phyloP scores from a whole-genome alignment of 2,797 vertebrate genomes.

The Microhierax caerulescens region DNA sequence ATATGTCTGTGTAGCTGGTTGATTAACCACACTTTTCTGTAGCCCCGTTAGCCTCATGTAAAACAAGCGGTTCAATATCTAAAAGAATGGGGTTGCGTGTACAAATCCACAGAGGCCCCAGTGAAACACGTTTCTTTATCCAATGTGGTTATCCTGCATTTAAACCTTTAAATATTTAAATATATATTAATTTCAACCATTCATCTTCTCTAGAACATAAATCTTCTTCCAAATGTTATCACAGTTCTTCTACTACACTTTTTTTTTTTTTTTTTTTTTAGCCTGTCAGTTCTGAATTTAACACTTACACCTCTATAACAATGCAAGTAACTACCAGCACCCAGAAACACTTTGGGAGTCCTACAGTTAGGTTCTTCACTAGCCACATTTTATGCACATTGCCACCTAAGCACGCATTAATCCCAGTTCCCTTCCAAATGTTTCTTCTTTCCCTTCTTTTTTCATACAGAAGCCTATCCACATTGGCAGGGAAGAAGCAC shows the following conservation, averaged over 20 bases:
- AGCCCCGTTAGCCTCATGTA: background rate
- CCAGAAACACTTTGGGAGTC: background rate
- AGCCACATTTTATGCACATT: background rate
- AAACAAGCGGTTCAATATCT: background rate
- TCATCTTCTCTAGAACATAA: background rate
- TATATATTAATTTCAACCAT: conserved; percentile 4
- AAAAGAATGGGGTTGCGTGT: background rate
- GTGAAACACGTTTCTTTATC: background rate
- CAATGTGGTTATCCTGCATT: background rate
- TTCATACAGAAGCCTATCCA: background rate
- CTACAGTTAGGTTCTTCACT: background rate
- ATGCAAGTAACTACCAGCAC: background rate
- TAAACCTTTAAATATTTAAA: conserved; percentile 47
- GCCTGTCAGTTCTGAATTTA: background rate
- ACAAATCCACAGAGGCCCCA: background rate
- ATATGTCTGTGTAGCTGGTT: background rate
- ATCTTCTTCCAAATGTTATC: background rate
- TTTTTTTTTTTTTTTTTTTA: background rate
- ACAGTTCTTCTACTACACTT: background rate
- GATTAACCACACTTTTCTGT: background rate
- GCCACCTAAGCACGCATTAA: background rate
- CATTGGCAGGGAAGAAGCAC: background rate
- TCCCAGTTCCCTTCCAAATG: background rate
- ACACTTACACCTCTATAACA: background rate
- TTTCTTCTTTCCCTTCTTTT: background rate